phyloP scores from a whole-genome alignment of 2,797 vertebrate species.

The Alosa sapidissima region DNA sequence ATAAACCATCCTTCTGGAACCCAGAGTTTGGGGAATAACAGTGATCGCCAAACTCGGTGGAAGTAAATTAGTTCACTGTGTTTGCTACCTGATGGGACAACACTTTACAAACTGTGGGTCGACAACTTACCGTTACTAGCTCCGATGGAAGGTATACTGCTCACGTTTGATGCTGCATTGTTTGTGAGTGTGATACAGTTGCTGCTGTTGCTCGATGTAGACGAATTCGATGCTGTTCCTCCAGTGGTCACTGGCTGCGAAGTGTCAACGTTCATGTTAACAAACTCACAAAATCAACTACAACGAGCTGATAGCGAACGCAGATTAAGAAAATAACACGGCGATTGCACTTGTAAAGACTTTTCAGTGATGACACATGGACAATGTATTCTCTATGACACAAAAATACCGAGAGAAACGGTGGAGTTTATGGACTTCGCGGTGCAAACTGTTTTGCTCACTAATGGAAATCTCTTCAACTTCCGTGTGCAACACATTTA shows the following conservation, averaged over 20 bases:
- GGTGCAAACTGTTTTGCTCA: not conserved
- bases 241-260: not conserved
- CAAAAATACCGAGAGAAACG: not conserved
- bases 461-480: not conserved
- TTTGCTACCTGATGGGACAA: not conserved
- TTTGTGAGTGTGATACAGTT: slow-evolving; percentile 10
- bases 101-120: not conserved
- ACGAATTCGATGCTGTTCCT: not conserved
- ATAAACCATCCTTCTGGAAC: not conserved
- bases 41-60: not conserved
- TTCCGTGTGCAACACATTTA: slow-evolving; percentile 13
- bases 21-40: not conserved
- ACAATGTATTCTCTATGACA: not conserved
- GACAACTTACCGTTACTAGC: not conserved
- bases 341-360: not conserved
- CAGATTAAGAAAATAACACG: not conserved
- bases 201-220: not conserved
- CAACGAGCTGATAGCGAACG: not conserved
- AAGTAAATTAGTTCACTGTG: not conserved
- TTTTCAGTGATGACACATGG: not conserved
- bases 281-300: not conserved
- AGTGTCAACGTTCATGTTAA: slow-evolving; percentile 8
- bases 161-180: not conserved
- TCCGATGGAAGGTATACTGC: slow-evolving; percentile 10
- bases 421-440: not conserved